Evolutionary conservation across 2,797 vertebrate genomes (phyloP), one percentile per base, ranked within the genome.

Genomic region (Arrhamphus sclerolepis): DNA sequence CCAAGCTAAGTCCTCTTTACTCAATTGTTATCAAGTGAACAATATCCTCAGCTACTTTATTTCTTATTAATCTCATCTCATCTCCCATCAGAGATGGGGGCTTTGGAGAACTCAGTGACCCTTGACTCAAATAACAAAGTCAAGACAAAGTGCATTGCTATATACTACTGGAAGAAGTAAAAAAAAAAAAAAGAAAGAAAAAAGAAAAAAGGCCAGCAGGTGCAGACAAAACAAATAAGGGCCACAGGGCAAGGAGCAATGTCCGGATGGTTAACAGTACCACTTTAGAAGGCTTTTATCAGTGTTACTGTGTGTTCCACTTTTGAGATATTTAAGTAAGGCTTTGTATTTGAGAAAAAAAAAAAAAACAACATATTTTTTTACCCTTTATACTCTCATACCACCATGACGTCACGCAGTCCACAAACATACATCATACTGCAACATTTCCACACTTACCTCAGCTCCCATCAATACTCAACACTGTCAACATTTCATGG

Each of bases 41-140:
- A 41, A 53, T 53, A 66, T 82, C 47, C 60, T 58, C 79, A 58
- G 72, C 70, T 66, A 72, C 69, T 78, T 82, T 80, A 81, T 72
- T 83, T 64, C 81, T 89, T 76, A 86, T 87, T 88, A 91, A 88
- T 89, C 78, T 66, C 70, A 56, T 70, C 56, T 52, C 34, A 17
- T 64, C 79, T 71, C 78, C 88, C 91, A 89, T 91, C 81, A 87
- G 70, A 70, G 64, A 46, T 20, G 47, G 62, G 84, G 70, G 73
- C 54, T 70, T 66, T 58, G 68, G 24, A 49, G 38, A 87, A 85
- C 70, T 76, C 18, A 53, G 24, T 85, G 66, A 82, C 81, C 85
- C 87, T 78, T 87, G 55, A 75, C 60, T 72, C 34, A 49, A 20
- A 26, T 20, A 51, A 76, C 39, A 6, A 50, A 52, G 54, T 28